Percentiles rank a stretch among this genome's conserved stretches.
phyloP scores from a whole-genome alignment of 2,113 vertebrate species.

The Raja brachyura region DNA sequence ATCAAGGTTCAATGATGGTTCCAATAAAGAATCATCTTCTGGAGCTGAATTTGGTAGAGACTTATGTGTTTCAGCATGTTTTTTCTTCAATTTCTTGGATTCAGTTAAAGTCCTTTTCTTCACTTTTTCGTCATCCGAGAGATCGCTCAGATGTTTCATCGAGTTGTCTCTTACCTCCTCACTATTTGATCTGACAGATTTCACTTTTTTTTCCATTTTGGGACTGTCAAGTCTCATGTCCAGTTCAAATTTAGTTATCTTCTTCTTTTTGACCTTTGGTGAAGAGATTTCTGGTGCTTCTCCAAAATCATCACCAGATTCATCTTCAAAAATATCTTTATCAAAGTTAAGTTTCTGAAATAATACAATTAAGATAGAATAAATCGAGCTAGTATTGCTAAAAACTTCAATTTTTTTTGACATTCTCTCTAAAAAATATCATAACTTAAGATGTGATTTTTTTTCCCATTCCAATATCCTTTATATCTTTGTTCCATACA shows the following conservation, averaged over 20 bases:
- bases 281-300: constrained; percentile 64
- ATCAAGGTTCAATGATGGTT: not conserved
- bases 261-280: constrained; percentile 73
- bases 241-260: constrained; percentile 54
- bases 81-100: constrained; percentile 28
- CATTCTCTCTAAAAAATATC: not conserved
- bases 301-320: constrained; percentile 74
- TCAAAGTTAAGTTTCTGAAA: constrained; percentile 70
- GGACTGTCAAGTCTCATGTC: constrained; percentile 50
- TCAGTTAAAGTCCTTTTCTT: constrained; percentile 11
- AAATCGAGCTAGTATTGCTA: not conserved
- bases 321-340: constrained; percentile 80
- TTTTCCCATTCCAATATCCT: not conserved
- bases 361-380: not conserved
- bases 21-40: not conserved
- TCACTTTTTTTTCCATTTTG: constrained; percentile 55
- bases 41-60: not conserved
- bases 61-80: not conserved
- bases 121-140: not conserved
- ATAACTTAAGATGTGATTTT: not conserved
- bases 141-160: not conserved
- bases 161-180: not conserved
- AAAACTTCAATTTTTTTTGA: not conserved
- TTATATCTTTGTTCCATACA: not conserved
- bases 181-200: not conserved